phyloP scores from a whole-genome alignment of 2,888 invertebrate species.

The Mycalesis mineus region DNA sequence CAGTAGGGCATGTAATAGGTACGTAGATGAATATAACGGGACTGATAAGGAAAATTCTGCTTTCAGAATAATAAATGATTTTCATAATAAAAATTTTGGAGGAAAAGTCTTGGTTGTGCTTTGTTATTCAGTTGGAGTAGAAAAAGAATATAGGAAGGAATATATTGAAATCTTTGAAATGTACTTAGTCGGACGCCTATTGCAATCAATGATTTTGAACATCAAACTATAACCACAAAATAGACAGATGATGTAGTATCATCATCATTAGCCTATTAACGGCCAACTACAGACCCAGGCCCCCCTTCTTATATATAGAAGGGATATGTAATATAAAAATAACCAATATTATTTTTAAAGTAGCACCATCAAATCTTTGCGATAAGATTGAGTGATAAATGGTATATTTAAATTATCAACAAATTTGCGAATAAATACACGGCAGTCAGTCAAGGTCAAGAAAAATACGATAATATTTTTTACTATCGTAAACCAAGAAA shows the following conservation, averaged over 20 bases:
- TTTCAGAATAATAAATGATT: background rate
- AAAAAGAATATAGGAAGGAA: too few species aligned
- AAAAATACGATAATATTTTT: background rate
- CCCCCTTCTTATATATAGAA: too few species aligned
- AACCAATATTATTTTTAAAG: too few species aligned
- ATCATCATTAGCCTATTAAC: too few species aligned
- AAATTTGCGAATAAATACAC: background rate
- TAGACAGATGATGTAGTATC: too few species aligned
- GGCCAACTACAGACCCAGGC: too few species aligned
- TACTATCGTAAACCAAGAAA: background rate
- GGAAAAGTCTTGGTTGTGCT: background rate
- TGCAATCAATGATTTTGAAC: background rate
- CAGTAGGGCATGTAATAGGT: conserved; percentile 15
- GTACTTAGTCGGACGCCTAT: too few species aligned
- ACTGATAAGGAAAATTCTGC: background rate
- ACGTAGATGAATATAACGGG: conserved; percentile 7
- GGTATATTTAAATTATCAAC: background rate
- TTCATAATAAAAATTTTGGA: background rate
- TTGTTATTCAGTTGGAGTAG: background rate
- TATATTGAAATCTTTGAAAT: too few species aligned
- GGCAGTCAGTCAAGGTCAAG: background rate
- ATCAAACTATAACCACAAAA: too few species aligned
- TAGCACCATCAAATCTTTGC: background rate
- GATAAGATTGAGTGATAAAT: background rate
- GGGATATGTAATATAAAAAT: too few species aligned